Percentiles rank a stretch among this genome's conserved stretches.
These are phyloP conservation scores for Linepithema humile DNA, from an alignment of 1,140 invertebrate genomes.

Conservation along the genomic window DNA sequence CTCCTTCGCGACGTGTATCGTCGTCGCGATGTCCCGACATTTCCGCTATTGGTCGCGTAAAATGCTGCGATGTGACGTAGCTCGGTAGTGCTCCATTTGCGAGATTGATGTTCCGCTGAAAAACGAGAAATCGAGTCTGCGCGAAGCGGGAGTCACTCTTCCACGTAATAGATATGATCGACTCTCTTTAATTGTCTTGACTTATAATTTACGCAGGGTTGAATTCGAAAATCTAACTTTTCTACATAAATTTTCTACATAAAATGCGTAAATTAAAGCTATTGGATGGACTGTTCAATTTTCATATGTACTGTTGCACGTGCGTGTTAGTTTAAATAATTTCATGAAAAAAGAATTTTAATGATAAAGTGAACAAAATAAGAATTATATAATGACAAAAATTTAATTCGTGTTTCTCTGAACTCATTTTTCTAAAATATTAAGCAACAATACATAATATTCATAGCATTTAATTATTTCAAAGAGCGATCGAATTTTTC, in stretches of 20 bases:
- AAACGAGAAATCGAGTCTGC: neutral
- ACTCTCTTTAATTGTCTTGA: neutral
- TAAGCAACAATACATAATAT: neutral
- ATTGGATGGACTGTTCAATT: neutral
- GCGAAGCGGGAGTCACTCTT: neutral
- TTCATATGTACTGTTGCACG: neutral
- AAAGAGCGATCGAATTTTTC: neutral
- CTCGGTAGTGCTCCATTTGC: neutral
- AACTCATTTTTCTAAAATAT: neutral
- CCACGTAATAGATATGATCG: neutral
- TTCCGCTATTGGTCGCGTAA: constrained; percentile 42
- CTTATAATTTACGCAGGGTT: neutral
- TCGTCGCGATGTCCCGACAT: constrained; percentile 18
- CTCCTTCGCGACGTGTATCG: constrained; percentile 22
- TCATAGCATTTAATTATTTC: neutral
- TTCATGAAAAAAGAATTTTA: constrained; percentile 8
- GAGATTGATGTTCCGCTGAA: constrained; percentile 36
- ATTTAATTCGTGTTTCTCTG: neutral
- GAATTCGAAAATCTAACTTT: neutral
- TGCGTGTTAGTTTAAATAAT: constrained; percentile 2
- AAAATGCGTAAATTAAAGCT: constrained; percentile 36
- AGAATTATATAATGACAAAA: neutral
- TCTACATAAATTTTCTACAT: constrained; percentile 31
- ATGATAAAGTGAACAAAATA: constrained; percentile 22
- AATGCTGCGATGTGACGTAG: constrained; percentile 9